Conservation (phyloP, 2,888 invertebrate genomes). For the Flabesymbios commensalis region DNA sequence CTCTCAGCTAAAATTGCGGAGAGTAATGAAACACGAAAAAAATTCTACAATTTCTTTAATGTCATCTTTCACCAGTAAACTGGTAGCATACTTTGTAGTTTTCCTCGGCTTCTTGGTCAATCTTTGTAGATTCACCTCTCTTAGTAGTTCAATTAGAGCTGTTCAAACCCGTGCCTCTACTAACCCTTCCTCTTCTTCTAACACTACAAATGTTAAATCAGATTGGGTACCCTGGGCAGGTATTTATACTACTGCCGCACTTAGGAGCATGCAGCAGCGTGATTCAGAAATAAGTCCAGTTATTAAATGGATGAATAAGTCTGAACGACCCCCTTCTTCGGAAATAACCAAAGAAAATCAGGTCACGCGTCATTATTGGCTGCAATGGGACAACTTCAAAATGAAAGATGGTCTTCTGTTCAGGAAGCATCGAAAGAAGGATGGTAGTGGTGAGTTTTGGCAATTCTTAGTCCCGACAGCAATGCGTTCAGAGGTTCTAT, state of each 20-base stretch:
- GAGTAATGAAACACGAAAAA: no score
- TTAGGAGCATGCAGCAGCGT: background rate
- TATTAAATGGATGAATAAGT: background rate
- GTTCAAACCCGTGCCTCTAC: no score
- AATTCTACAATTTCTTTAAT: no score
- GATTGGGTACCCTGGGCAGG: background rate
- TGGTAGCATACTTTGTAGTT: no score
- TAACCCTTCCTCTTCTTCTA: no score
- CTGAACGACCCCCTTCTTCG: background rate
- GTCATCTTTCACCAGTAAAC: no score
- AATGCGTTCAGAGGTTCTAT: conserved; percentile 11
- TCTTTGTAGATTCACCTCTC: no score
- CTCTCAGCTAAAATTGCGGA: no score
- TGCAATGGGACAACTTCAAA: background rate
- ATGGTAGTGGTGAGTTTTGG: background rate
- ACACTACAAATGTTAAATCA: background rate
- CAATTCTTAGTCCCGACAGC: conserved; percentile 17
- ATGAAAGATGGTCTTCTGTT: conserved; percentile 19
- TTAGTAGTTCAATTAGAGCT: no score
- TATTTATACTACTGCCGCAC: background rate
- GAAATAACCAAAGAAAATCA: conserved; percentile 1
- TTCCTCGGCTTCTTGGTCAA: no score
- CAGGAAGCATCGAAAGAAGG: conserved; percentile 6
- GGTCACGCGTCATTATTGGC: conserved; percentile 14
- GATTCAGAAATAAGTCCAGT: conserved; percentile 1